These are phyloP conservation scores for Brachionus asplanchnoidis DNA, from an alignment of 1,140 invertebrate species.

Conservation along the genomic window DNA sequence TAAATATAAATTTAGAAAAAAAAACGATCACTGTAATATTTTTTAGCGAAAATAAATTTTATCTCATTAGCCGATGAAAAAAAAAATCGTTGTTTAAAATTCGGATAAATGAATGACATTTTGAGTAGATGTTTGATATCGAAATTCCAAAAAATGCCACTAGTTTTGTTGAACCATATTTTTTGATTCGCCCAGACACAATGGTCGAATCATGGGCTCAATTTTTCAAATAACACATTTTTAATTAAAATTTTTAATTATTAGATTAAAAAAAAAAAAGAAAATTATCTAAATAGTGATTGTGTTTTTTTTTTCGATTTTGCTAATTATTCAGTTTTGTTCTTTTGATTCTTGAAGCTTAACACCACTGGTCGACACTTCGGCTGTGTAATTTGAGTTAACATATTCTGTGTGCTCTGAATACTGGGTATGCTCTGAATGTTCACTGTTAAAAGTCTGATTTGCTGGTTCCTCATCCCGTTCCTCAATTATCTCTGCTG, in stretches of 20 bases:
- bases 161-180: not conserved
- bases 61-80: constrained; percentile 11
- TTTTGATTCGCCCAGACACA: not conserved
- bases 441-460: constrained; percentile 26
- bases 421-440: constrained; percentile 21
- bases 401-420: constrained; percentile 17
- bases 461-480: not conserved
- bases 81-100: constrained; percentile 33
- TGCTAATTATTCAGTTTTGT: not conserved
- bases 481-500: constrained; percentile 3
- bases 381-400: constrained; percentile 22
- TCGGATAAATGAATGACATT: not conserved
- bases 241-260: not conserved
- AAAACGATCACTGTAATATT: constrained; percentile 30
- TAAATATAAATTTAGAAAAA: constrained; percentile 8
- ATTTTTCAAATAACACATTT: not conserved
- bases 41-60: constrained; percentile 16
- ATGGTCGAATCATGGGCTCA: not conserved
- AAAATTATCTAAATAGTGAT: constrained; percentile 9
- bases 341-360: constrained; percentile 1
- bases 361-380: not conserved
- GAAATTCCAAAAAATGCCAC: not conserved
- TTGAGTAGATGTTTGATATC: not conserved
- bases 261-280: not conserved
- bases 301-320: not conserved